Base-by-base conservation (phyloP, 1,140 invertebrate species). In the Drosophila arizonae region DNA sequence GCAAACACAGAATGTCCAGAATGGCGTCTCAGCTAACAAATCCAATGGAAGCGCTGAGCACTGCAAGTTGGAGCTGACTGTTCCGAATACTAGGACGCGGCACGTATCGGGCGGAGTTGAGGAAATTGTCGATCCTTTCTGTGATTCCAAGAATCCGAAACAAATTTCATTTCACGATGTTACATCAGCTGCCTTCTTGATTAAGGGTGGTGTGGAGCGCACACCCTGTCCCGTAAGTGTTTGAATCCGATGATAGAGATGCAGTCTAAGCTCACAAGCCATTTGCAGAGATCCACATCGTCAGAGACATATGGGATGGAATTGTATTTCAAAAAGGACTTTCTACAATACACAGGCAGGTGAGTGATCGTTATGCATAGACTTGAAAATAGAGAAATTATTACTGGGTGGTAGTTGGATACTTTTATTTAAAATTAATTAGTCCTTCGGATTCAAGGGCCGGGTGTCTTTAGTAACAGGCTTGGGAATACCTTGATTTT, bases 271-370 rank as follows among this genome's bases (percentile, higher is more conserved):
- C 8, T 43, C 9, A 46, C 0, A 21, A 24, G 33, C 1, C n/a
- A 45, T 6, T 58, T 60, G 9, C 33, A 87, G 82, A 94, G 93
- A 93, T 97, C 97, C 0, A 95, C 96, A 75, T 94, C 98, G 81
- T 97, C 96, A 0, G 92, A 94, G 4, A 80, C 94, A 10, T 95
- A 95, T 63, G 96, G 95, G 26, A 96, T 98, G 94, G 95, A 98
- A 33, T 94, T 99, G 46, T 99, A 95, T 91, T 94, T 98, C 67
- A 98, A 99, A 92, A 98, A 98, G 90, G 98, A 99, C 90, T 98
- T 97, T 91, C 92, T 98, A 8, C 97, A 98, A 92, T 95, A 94
- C 60, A 98, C 97, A 9, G 97, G 98, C 91, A 98, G 96, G 96
- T 97, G 90, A 88, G 65, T 33, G 9, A 28, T 9, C 36, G 33